Base-by-base conservation (phyloP, 2,113 vertebrate species). In the Xiphophorus couchianus region DNA sequence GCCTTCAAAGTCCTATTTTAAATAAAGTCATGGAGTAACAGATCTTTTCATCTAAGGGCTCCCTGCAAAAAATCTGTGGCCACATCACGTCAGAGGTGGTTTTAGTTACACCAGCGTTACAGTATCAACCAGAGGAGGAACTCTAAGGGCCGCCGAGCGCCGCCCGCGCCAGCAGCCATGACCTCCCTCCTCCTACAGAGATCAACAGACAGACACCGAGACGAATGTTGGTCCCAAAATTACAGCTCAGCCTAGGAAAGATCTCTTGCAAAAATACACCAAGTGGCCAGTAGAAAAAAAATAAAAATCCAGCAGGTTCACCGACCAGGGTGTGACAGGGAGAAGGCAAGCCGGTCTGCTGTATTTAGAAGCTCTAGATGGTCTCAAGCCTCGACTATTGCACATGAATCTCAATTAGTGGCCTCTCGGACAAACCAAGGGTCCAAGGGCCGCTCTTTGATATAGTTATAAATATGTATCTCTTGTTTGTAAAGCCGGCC, bases 221-320 rank as follows among this genome's bases (percentile, higher is more conserved):
- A 86, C 69, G 30, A 88, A 92, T 77, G 84, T 81, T 87, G 44
- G 42, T 82, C 89, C 87, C 84, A 84, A 89, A 94, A 94, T 94
- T 93, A 93, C 90, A 94, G 89, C 84, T 74, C 71, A 78, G 76
- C 76, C 37, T 91, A 86, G 87, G 94, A 94, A 94, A 94, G 90
- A 93, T 93, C 79, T 73, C 87, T 71, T 92, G 87, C 88, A 94
- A 93, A 94, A 95, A 94, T 93, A 94, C 85, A 93, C 86, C 25
- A 44, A 84, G 72, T n/a, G n/a, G 72, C 82, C 84, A 85, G 85
- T 84, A 77, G 77, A 70, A 83, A 74, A 72, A 84, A 89, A 51
- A 8, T 28, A 54, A 25, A 25, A 22, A 42, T 65, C 60, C 80
- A 84, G 78, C 76, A 89, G 89, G 89, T 88, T 88, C 85, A 86